Evolutionary conservation across 2,113 vertebrate species (phyloP).

Genomic region (Serranochromis macrocephalus): DNA sequence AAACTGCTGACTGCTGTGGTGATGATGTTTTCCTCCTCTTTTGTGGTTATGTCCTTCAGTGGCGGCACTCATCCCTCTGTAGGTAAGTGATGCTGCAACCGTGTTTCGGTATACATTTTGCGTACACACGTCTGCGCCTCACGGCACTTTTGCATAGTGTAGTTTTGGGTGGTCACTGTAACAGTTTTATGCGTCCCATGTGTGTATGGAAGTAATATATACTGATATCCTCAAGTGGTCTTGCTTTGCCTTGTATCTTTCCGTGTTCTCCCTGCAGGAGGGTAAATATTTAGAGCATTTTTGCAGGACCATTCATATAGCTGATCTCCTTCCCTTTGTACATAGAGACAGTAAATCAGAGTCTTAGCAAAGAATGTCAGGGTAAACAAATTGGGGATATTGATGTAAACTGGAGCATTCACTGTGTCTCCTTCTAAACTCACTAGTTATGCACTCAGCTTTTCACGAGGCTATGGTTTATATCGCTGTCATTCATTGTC

Average conservation of each 20-base stretch:
- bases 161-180: background rate
- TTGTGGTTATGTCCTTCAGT: background rate
- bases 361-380: background rate
- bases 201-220: background rate
- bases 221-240: background rate
- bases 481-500: background rate
- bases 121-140: background rate
- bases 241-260: background rate
- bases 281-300: background rate
- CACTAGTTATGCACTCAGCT: constrained; percentile 1
- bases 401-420: background rate
- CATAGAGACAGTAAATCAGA: background rate
- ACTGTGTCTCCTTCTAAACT: background rate
- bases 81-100: background rate
- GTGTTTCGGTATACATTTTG: background rate
- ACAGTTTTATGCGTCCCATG: background rate
- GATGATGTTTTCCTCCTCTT: background rate
- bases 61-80: background rate
- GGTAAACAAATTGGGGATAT: background rate
- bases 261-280: background rate
- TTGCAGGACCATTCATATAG: background rate
- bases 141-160: background rate
- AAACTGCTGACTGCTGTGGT: background rate
- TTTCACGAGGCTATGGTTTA: constrained; percentile 40
- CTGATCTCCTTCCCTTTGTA: background rate